These are phyloP conservation scores for Odontocerum albicorne DNA, from an alignment of 2,888 invertebrate genomes.

Conservation along the genomic window DNA sequence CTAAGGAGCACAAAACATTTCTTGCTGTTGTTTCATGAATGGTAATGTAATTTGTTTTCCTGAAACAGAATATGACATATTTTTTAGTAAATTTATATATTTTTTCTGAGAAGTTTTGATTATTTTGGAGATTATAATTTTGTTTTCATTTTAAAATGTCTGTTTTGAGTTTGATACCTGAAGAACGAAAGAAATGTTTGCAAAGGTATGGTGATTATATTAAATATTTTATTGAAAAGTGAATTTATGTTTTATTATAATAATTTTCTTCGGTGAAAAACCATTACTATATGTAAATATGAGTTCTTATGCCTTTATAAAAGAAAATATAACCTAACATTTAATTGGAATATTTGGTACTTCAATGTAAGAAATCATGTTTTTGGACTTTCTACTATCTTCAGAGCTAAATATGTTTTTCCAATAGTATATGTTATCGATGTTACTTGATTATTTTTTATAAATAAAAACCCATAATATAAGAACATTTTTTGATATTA, in stretches of 20 bases:
- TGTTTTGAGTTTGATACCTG: conserved; percentile 55
- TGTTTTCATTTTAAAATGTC: conserved; percentile 44
- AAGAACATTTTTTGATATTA: too few relatives aligned
- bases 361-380: too few relatives aligned
- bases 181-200: conserved; percentile 51
- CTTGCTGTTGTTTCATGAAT: not conserved
- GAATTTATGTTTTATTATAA: not conserved
- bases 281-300: too few relatives aligned
- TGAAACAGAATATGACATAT: not conserved
- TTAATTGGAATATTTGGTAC: too few relatives aligned
- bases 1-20: conserved; percentile 20
- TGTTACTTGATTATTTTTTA: too few relatives aligned
- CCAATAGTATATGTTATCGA: too few relatives aligned
- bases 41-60: conserved; percentile 12
- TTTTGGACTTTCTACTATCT: too few relatives aligned
- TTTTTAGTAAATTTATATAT: not conserved
- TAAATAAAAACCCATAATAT: too few relatives aligned
- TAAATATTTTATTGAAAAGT: not conserved
- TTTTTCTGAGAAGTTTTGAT: conserved; percentile 1
- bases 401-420: too few relatives aligned
- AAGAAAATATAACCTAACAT: too few relatives aligned
- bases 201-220: conserved; percentile 31
- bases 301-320: too few relatives aligned
- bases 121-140: conserved; percentile 1
- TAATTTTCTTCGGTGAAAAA: too few relatives aligned